These are phyloP conservation scores for Laterallus jamaicensis DNA, from an alignment of 2,113 vertebrate species.

Conservation along the genomic window DNA sequence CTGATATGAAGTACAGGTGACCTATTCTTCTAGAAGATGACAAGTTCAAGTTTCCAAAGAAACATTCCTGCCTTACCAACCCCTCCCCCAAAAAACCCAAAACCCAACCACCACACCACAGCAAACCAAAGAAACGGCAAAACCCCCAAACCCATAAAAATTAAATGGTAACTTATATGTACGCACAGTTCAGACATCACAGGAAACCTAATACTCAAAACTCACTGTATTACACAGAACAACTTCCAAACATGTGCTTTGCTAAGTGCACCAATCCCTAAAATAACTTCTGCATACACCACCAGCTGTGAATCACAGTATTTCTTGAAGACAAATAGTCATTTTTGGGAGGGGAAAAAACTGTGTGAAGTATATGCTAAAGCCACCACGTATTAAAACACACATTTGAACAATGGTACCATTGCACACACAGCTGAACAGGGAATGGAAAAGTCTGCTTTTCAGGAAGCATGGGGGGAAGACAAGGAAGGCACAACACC, in stretches of 20 bases:
- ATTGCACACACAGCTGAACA: background rate
- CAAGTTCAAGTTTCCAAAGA: background rate
- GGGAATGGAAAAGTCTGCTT: background rate
- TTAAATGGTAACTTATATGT: background rate
- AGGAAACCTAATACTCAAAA: background rate
- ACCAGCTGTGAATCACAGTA: background rate
- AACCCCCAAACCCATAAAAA: background rate
- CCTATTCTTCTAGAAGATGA: background rate
- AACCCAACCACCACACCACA: background rate
- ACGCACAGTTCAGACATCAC: background rate
- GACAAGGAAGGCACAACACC: background rate
- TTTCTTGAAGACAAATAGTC: background rate
- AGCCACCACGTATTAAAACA: background rate
- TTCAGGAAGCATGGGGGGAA: background rate
- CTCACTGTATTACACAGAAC: background rate
- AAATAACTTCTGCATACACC: background rate
- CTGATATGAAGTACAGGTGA: background rate
- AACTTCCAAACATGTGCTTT: background rate
- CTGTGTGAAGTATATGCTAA: background rate
- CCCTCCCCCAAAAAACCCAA: background rate
- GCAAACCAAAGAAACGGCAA: background rate
- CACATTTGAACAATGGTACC: background rate
- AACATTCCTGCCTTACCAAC: background rate
- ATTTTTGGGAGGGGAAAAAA: background rate
- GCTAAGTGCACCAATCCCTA: background rate